Percentiles rank a stretch among this genome's conserved stretches.
phyloP scores from a whole-genome alignment of 2,797 vertebrate species.

The Pteropus rufus region DNA sequence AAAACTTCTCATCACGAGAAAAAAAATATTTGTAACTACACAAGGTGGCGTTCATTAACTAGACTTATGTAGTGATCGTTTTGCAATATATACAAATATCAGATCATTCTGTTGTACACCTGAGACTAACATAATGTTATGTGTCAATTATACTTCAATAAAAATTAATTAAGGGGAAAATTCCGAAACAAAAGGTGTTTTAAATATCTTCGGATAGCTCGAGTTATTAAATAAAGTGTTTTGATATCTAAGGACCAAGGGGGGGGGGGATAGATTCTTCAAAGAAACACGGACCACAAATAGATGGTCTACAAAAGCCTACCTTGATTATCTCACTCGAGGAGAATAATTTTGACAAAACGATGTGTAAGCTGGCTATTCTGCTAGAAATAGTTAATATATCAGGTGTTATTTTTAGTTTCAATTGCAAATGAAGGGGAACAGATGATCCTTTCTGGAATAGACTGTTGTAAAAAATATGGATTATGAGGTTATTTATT shows the following conservation, averaged over 20 bases:
- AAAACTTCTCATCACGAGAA: background rate
- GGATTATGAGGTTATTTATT: background rate
- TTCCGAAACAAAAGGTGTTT: background rate
- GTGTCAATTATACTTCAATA: background rate
- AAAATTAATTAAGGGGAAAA: background rate
- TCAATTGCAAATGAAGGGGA: background rate
- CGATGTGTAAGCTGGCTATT: background rate
- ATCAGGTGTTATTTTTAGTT: background rate
- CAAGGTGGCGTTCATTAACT: background rate
- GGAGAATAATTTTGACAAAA: slow-evolving; percentile 3
- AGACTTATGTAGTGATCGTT: background rate
- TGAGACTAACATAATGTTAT: background rate
- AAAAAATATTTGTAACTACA: background rate
- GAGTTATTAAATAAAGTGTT: background rate
- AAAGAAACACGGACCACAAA: slow-evolving; percentile 4
- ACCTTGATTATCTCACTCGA: background rate
- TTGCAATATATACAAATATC: background rate
- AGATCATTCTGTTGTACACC: background rate
- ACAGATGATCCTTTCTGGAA: background rate
- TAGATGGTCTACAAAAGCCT: background rate
- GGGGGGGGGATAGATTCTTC: background rate
- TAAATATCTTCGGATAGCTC: background rate
- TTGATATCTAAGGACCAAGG: background rate
- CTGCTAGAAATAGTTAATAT: background rate
- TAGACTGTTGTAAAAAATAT: background rate